phyloP scores from a whole-genome alignment of 64 coral and sea anemone species.

The Trachythela sp. region DNA sequence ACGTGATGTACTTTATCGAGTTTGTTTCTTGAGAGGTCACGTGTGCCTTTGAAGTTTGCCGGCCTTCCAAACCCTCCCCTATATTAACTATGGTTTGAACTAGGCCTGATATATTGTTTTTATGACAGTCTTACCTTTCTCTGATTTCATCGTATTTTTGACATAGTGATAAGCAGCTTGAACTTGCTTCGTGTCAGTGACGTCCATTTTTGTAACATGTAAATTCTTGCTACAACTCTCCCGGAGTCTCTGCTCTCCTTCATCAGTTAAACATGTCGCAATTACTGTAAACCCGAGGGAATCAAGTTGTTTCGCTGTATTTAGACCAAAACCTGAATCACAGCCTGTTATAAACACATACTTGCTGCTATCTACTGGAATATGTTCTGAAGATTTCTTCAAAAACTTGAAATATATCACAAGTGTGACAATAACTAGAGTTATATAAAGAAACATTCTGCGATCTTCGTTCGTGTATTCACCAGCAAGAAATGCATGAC shows the following conservation, averaged over 20 bases:
- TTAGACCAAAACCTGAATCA: constrained; percentile 57
- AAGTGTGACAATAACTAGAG: neutral
- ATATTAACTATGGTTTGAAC: too few relatives aligned
- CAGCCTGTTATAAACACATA: constrained; percentile 65
- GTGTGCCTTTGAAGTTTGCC: too few relatives aligned
- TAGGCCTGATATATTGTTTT: too few relatives aligned
- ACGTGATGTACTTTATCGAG: too few relatives aligned
- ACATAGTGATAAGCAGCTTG: constrained; percentile 46
- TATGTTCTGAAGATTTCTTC: neutral
- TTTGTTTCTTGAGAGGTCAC: too few relatives aligned
- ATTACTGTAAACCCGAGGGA: constrained; percentile 49
- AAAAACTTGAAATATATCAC: constrained; percentile 4
- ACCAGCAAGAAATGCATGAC: too few relatives aligned
- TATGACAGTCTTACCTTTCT: neutral
- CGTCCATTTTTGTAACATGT: constrained; percentile 43
- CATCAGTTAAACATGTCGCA: constrained; percentile 55
- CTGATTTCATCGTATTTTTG: constrained; percentile 16
- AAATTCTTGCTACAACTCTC: constrained; percentile 21
- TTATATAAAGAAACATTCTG: neutral
- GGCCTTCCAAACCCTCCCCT: too few relatives aligned
- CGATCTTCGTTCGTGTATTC: too few relatives aligned
- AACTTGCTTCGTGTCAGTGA: constrained; percentile 45
- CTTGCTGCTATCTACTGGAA: neutral
- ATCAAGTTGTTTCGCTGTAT: constrained; percentile 50
- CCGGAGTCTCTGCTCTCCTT: constrained; percentile 43